Base-by-base conservation (phyloP, 2,113 vertebrate genomes). In the Taurulus bubalis region DNA sequence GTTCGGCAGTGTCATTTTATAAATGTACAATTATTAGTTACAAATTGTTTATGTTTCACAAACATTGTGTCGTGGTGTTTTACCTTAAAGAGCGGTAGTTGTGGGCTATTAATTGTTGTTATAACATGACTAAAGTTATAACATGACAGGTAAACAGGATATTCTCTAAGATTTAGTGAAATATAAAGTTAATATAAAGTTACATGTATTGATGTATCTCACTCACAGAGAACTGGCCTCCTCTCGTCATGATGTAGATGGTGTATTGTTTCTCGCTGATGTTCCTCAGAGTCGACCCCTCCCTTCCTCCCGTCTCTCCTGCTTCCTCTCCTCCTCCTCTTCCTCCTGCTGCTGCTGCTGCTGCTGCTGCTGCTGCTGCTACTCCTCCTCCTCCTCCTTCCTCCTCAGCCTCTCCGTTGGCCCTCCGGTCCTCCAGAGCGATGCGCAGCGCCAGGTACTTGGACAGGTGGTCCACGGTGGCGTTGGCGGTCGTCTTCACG, bases 261-360 rank as follows among this genome's bases (percentile, higher is more conserved):
- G 96, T 97, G 85, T 97, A 97, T 87, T 97, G 96, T 91, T 97
- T 97, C 92, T 97, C 97, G 4, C 96, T 97, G 91, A 95, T 58
- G 49, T 72, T 73, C 64, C 73, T 74, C 83, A 95, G 83, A 60
- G 53, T 83, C 1, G 81, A 70, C 0, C 84, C 87, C 7, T 89
- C 86, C 73, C 82, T 32, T 59, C 56, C 84, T 32, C 51, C 79
- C 0, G 0, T 9, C 15, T 24, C 75, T 85, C 90, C 82, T 91
- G 89, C 56, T 6, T 8, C 84, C 22, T 12, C 62, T 16, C 12
- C n/a, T 38, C 80, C 80, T 1, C 71, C 55, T 32, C 42, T 79
- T n/a, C 68, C 85, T 70, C 70, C 30, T 32, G 34, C 34, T 32
- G 30, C 30, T 32, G 30, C 30, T 32, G 30, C 30, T 32, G 30